phyloP scores from a whole-genome alignment of 2,113 vertebrate species.

The Sinocyclocheilus anshuiensis region DNA sequence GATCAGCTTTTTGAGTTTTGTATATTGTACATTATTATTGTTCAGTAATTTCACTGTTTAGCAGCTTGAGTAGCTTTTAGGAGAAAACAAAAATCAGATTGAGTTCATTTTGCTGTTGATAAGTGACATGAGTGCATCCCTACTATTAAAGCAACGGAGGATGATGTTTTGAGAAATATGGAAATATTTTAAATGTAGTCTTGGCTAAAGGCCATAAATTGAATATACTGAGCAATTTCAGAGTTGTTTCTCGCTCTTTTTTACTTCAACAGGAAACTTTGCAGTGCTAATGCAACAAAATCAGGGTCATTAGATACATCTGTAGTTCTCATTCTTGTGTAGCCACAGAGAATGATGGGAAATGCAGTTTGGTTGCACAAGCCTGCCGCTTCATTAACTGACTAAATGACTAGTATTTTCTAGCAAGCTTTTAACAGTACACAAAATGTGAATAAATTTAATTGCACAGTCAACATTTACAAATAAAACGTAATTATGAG shows the following conservation, averaged over 20 bases:
- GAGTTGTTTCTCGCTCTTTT: neutral
- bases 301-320: neutral
- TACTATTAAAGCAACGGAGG: neutral
- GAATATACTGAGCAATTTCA: neutral
- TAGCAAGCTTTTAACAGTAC: neutral
- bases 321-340: neutral
- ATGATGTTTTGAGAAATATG: neutral
- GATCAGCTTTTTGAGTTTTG: neutral
- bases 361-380: neutral
- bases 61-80: neutral
- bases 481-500: conserved; percentile 17
- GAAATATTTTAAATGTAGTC: neutral
- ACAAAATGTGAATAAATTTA: neutral
- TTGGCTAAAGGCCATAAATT: neutral
- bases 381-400: neutral
- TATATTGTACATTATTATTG: neutral
- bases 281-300: neutral
- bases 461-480: neutral
- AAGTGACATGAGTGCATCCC: neutral
- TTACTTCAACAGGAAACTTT: neutral
- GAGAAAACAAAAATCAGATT: neutral
- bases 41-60: neutral
- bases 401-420: neutral
- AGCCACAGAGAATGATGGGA: conserved; percentile 5
- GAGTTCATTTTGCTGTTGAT: neutral